A percentile compares a stretch with the other conserved stretches of the same genome.
These are phyloP conservation scores for Colius striatus DNA, from an alignment of 2,113 vertebrate species.

Conservation along the genomic window DNA sequence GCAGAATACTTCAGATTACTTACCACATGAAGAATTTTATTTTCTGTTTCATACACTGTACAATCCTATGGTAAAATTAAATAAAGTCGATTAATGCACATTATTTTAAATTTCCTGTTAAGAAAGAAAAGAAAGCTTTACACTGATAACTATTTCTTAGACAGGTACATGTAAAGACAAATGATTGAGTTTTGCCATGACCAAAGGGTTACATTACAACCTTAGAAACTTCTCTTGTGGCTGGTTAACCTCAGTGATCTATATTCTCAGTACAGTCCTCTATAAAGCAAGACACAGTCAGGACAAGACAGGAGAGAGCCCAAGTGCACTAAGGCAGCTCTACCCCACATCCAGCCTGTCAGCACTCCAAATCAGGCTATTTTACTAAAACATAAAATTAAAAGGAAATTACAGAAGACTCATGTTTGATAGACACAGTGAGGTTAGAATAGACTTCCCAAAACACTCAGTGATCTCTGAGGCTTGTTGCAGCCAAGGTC, in stretches of 20 bases:
- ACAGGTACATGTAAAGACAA: neutral
- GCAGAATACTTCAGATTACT: slow-evolving; percentile 64
- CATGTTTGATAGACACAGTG: neutral
- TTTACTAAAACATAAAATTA: neutral
- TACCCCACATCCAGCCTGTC: neutral
- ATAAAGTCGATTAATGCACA: neutral
- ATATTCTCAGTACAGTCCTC: neutral
- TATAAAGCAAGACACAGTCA: neutral
- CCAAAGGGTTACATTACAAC: neutral
- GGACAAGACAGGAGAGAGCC: neutral
- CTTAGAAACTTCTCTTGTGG: neutral
- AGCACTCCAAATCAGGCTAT: neutral
- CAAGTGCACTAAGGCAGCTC: neutral
- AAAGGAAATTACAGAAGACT: neutral
- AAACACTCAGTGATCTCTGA: neutral
- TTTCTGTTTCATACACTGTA: slow-evolving; percentile 92
- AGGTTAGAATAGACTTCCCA: neutral
- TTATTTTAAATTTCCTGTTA: neutral
- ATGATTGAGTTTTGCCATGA: neutral
- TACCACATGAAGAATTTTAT: slow-evolving; percentile 93
- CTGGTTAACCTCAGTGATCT: neutral
- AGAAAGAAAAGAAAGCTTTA: neutral
- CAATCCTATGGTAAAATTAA: slow-evolving; percentile 80
- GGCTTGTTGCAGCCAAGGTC: neutral
- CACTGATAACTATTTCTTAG: neutral